Conservation (phyloP, 1,140 invertebrate genomes). For the Steinernema feltiae region DNA sequence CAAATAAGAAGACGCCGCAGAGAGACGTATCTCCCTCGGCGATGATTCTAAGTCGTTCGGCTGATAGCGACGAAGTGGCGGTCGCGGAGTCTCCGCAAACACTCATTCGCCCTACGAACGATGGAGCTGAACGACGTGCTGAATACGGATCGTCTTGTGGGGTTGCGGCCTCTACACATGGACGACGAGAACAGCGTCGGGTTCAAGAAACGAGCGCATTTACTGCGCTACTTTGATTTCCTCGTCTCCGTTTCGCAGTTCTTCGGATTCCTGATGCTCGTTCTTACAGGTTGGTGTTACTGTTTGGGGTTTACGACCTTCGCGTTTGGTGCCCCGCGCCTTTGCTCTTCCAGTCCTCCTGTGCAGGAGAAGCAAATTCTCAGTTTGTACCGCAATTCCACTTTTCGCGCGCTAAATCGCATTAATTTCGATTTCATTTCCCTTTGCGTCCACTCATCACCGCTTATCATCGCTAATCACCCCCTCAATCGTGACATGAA, state of each 20-base stretch:
- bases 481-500: too few relatives aligned
- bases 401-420: too few relatives aligned
- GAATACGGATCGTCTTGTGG: not conserved
- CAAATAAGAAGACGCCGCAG: not conserved
- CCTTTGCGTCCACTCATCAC: too few relatives aligned
- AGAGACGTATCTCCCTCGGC: not conserved
- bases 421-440: too few relatives aligned
- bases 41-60: not conserved
- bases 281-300: slow-evolving; percentile 26
- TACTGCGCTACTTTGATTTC: slow-evolving; percentile 14
- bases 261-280: slow-evolving; percentile 23
- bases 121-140: not conserved
- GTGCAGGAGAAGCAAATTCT: too few relatives aligned
- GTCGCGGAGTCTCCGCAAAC: not conserved
- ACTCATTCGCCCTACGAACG: not conserved
- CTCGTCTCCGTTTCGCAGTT: slow-evolving; percentile 19
- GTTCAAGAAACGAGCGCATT: not conserved
- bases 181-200: not conserved
- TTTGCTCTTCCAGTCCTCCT: too few relatives aligned
- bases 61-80: not conserved
- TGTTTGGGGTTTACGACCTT: slow-evolving; percentile 20
- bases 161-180: not conserved
- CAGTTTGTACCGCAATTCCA: too few relatives aligned
- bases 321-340: too few relatives aligned
- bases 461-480: too few relatives aligned